A percentile compares a stretch with the other conserved stretches of the same genome.
These are phyloP conservation scores for Dexiosoma caninum DNA, from an alignment of 2,888 invertebrate species.

Conservation along the genomic window DNA sequence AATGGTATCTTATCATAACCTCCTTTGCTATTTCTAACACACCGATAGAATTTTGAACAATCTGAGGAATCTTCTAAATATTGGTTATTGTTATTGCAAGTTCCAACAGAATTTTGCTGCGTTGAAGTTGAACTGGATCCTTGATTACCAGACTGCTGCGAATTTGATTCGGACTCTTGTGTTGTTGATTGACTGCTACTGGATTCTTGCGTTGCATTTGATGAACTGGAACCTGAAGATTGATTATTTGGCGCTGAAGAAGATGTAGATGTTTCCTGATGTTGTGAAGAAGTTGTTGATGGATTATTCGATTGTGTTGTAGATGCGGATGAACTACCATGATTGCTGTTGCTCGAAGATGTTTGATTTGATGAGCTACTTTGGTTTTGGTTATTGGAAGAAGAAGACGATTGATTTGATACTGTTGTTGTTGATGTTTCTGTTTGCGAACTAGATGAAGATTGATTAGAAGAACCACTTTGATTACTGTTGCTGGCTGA, in stretches of 20 bases:
- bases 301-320: not conserved
- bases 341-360: slow-evolving; percentile 15
- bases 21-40: slow-evolving; percentile 78
- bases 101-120: slow-evolving; percentile 66
- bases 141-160: slow-evolving; percentile 29
- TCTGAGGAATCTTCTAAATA: slow-evolving; percentile 78
- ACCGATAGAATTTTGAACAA: slow-evolving; percentile 82
- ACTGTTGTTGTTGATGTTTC: slow-evolving; percentile 2
- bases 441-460: slow-evolving; percentile 12
- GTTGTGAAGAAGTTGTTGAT: not conserved
- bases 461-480: slow-evolving; percentile 3
- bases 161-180: slow-evolving; percentile 25
- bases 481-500: slow-evolving; percentile 12
- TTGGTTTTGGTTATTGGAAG: slow-evolving; percentile 7
- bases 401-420: slow-evolving; percentile 17
- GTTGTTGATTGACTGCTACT: slow-evolving; percentile 46
- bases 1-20: slow-evolving; percentile 79
- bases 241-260: slow-evolving; percentile 40
- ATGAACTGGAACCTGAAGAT: slow-evolving; percentile 37
- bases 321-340: slow-evolving; percentile 4
- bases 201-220: slow-evolving; percentile 31
- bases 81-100: slow-evolving; percentile 70
- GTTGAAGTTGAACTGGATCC: slow-evolving; percentile 7
- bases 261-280: not conserved
- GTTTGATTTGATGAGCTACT: slow-evolving; percentile 1